Conservation (phyloP, 2,888 invertebrate genomes). For the Venusia cambrica region DNA sequence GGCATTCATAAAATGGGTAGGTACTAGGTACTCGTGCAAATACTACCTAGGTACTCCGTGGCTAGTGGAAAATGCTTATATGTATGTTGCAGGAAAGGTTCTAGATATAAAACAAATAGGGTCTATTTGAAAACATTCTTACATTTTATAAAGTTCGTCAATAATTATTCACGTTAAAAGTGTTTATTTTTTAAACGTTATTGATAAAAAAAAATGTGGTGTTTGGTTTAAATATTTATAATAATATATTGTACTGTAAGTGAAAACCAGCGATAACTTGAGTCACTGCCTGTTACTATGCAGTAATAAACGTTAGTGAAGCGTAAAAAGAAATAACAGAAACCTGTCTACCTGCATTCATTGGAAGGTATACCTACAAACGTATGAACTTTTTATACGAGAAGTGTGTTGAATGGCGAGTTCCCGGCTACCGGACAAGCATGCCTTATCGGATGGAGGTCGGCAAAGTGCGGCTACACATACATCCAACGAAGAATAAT, state of each 20-base stretch:
- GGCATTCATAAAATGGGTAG: slow-evolving; percentile 6
- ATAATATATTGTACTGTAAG: too few relatives aligned
- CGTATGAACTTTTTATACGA: slow-evolving; percentile 50
- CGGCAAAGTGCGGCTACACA: slow-evolving; percentile 36
- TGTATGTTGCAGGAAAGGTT: too few relatives aligned
- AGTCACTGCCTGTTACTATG: slow-evolving; percentile 27
- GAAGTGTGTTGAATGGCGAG: slow-evolving; percentile 44
- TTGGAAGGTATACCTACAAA: slow-evolving; percentile 23
- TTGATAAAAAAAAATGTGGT: too few relatives aligned
- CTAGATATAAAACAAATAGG: too few relatives aligned
- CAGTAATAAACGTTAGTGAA: slow-evolving; percentile 31
- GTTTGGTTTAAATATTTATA: too few relatives aligned
- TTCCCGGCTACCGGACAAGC: slow-evolving; percentile 56
- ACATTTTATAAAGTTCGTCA: too few relatives aligned
- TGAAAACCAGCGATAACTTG: slow-evolving; percentile 21
- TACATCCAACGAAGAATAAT: slow-evolving; percentile 10
- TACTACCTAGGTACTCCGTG: too few relatives aligned
- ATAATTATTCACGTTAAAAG: too few relatives aligned
- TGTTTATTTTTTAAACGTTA: too few relatives aligned
- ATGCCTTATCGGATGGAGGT: slow-evolving; percentile 61
- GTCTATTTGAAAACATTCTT: too few relatives aligned
- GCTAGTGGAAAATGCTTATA: too few relatives aligned
- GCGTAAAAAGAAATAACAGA: slow-evolving; percentile 39
- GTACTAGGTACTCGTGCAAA: slow-evolving; percentile 1
- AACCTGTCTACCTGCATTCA: slow-evolving; percentile 33